Percentiles rank a stretch among this genome's conserved stretches.
phyloP scores from a whole-genome alignment of 2,113 vertebrate species.

The Oncorhynchus nerka region DNA sequence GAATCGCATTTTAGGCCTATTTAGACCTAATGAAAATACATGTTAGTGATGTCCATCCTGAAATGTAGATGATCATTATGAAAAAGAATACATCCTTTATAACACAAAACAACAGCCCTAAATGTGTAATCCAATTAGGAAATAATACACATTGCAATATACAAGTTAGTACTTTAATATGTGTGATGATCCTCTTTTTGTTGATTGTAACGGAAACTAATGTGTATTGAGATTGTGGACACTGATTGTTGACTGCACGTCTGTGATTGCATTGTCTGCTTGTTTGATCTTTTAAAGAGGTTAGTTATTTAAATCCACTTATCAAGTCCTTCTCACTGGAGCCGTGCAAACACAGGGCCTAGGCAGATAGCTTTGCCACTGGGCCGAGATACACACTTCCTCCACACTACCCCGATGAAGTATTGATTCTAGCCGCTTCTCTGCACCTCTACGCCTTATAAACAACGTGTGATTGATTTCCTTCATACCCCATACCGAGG shows the following conservation, averaged over 20 bases:
- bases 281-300: constrained; percentile 71
- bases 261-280: constrained; percentile 73
- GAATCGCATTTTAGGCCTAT: too few relatives aligned
- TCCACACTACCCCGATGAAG: constrained; percentile 33
- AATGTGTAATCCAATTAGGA: background rate
- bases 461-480: constrained; percentile 67
- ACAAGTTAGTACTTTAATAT: background rate
- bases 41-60: background rate
- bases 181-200: background rate
- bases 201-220: constrained; percentile 29
- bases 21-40: too few relatives aligned
- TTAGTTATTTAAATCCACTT: constrained; percentile 82
- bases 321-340: constrained; percentile 75
- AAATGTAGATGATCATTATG: too few relatives aligned
- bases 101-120: too few relatives aligned
- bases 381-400: constrained; percentile 39
- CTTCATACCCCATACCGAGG: constrained; percentile 59
- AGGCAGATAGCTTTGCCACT: constrained; percentile 40
- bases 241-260: constrained; percentile 53
- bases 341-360: constrained; percentile 65
- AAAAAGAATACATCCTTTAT: too few relatives aligned
- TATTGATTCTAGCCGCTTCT: constrained; percentile 63
- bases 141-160: background rate
- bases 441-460: constrained; percentile 27
- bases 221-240: constrained; percentile 67